A percentile compares a stretch with the other conserved stretches of the same genome.
These are phyloP conservation scores for Drosophila vallismaia DNA, from an alignment of 2,888 invertebrate genomes.

Conservation along the genomic window DNA sequence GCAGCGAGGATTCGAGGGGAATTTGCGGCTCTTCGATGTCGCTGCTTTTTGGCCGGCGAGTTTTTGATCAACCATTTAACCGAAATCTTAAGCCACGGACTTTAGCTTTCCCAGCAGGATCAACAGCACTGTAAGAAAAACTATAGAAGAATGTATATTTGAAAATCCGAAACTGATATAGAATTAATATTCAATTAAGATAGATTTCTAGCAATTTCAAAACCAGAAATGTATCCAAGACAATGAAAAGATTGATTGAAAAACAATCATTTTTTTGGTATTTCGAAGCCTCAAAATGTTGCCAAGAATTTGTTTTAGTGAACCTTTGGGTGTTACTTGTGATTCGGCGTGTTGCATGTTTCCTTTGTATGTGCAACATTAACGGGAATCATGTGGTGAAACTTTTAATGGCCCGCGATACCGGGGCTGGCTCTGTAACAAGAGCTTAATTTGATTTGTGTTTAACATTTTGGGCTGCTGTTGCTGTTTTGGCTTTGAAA, in stretches of 20 bases:
- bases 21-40: constrained; percentile 43
- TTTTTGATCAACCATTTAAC: constrained; percentile 26
- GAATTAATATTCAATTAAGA: too few relatives aligned
- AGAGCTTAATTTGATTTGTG: constrained; percentile 72
- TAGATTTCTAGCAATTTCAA: too few relatives aligned
- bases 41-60: constrained; percentile 12
- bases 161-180: neutral
- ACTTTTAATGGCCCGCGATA: constrained; percentile 54
- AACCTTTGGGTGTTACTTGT: constrained; percentile 28
- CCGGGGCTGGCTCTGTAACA: constrained; percentile 51
- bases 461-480: constrained; percentile 37
- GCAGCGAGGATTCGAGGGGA: constrained; percentile 17
- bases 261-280: too few relatives aligned
- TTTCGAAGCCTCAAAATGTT: too few relatives aligned
- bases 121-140: constrained; percentile 15
- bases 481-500: constrained; percentile 1
- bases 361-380: constrained; percentile 41
- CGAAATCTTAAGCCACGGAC: constrained; percentile 34
- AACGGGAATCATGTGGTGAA: constrained; percentile 62
- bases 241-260: too few relatives aligned
- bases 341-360: constrained; percentile 43
- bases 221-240: too few relatives aligned
- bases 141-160: neutral
- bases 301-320: constrained; percentile 2
- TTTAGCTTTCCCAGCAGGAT: constrained; percentile 32